Conservation (phyloP, 2,888 invertebrate genomes). For the Frankliniella fusca region DNA sequence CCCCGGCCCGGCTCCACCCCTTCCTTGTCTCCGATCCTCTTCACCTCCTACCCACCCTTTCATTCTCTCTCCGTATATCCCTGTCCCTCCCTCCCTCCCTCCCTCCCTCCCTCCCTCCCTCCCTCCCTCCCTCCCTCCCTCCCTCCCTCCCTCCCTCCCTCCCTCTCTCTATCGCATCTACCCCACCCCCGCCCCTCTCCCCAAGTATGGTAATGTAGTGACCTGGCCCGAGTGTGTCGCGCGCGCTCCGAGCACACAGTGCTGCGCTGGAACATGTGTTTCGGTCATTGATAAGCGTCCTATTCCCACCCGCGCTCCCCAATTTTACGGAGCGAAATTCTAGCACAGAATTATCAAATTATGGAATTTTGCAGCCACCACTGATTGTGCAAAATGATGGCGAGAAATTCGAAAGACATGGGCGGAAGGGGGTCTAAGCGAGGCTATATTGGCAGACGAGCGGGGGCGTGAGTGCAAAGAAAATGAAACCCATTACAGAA, state of each 20-base stretch:
- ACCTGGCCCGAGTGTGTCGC: not conserved
- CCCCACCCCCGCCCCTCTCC: not conserved
- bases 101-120: no score
- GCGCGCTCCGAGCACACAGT: not conserved
- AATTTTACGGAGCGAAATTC: no score
- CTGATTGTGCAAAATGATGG: no score
- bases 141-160: not conserved
- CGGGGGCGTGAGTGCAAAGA: no score
- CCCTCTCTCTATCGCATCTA: not conserved
- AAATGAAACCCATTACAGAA: not conserved
- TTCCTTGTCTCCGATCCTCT: conserved; percentile 2
- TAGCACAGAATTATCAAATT: no score
- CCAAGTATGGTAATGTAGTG: not conserved
- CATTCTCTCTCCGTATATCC: not conserved
- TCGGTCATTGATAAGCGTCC: not conserved
- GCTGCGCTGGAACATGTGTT: not conserved
- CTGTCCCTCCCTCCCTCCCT: not conserved
- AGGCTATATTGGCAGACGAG: no score
- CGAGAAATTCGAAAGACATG: no score
- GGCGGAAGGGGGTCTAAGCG: no score
- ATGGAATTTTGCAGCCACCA: no score
- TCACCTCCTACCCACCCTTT: not conserved
- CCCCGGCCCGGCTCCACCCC: not conserved
- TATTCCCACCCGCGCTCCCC: no score
- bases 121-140: not conserved